Percentiles rank a stretch among this genome's conserved stretches.
Conservation (phyloP, 1,140 invertebrate genomes). For the Heliconius hermathena region DNA sequence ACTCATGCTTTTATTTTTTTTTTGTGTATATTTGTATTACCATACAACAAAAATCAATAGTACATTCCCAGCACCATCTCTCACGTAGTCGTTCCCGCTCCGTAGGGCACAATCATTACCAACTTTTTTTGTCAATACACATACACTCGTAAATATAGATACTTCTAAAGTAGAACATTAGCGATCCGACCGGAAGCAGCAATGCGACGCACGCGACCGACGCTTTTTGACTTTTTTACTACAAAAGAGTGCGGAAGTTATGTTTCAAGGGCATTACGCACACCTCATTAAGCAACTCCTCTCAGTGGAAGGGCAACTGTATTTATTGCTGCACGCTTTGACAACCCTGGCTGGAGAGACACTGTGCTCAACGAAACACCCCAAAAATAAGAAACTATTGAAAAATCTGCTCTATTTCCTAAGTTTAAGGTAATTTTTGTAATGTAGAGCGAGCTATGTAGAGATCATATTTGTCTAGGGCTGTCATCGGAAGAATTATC, state of each 20-base stretch:
- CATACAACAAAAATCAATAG: not conserved
- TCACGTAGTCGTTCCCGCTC: not conserved
- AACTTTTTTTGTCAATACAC: not conserved
- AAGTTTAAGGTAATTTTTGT: constrained; percentile 9
- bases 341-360: constrained; percentile 60
- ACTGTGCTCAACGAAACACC: constrained; percentile 40
- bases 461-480: constrained; percentile 47
- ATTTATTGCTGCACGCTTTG: constrained; percentile 69
- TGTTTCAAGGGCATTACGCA: constrained; percentile 67
- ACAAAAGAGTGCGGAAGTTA: constrained; percentile 73
- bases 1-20: no score
- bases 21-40: no score
- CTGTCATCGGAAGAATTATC: constrained; percentile 56
- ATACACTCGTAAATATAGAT: not conserved
- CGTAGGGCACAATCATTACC: not conserved
- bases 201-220: constrained; percentile 34
- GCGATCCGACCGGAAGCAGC: constrained; percentile 49
- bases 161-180: constrained; percentile 57
- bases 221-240: constrained; percentile 60
- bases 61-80: not conserved
- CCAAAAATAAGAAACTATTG: not conserved
- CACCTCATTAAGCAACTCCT: constrained; percentile 72
- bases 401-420: not conserved
- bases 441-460: not conserved
- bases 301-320: constrained; percentile 58